phyloP scores from a whole-genome alignment of 2,113 vertebrate genomes.

The Coptodon rendalli region DNA sequence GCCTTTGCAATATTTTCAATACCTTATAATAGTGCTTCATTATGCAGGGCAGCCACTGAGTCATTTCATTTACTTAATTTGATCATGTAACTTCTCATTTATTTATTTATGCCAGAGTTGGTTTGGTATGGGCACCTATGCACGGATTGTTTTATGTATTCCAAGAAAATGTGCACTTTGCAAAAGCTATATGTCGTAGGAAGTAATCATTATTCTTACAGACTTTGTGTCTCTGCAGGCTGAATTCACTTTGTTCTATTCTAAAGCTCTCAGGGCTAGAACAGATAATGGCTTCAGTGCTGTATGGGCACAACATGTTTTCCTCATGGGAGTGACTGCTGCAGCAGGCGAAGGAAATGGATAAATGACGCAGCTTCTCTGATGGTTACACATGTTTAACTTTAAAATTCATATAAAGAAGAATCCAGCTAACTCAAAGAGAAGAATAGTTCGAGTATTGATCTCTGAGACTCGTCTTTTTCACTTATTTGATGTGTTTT shows the following conservation, averaged over 20 bases:
- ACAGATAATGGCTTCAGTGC: neutral
- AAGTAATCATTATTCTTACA: neutral
- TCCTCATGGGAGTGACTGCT: slow-evolving; percentile 13
- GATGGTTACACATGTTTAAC: slow-evolving; percentile 3
- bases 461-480: neutral
- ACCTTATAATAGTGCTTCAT: neutral
- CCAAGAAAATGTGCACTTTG: neutral
- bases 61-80: neutral
- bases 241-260: neutral
- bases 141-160: neutral
- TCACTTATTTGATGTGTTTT: neutral
- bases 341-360: neutral
- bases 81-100: neutral
- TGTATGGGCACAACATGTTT: neutral
- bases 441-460: neutral
- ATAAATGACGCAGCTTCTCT: neutral
- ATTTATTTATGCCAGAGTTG: neutral
- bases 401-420: slow-evolving; percentile 42
- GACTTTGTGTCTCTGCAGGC: neutral
- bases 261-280: neutral
- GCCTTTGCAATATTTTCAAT: neutral
- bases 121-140: neutral
- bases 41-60: neutral
- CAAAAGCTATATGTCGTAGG: neutral
- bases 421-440: neutral